Evolutionary conservation across 1,140 invertebrate species (phyloP).

Genomic region (Calycopis cecrops): DNA sequence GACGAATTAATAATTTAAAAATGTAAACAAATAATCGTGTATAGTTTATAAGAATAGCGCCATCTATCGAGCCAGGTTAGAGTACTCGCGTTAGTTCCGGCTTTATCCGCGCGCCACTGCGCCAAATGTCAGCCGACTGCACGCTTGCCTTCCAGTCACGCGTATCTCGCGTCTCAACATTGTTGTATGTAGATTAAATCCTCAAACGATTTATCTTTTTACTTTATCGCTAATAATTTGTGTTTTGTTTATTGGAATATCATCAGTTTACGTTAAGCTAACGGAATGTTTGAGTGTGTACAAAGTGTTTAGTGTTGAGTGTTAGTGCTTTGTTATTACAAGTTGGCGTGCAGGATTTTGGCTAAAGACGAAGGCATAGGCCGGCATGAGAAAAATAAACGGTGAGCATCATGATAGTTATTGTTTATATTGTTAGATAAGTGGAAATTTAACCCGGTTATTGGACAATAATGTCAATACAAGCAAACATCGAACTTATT

Average conservation of each 20-base stretch:
- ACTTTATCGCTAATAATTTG: slow-evolving; percentile 43
- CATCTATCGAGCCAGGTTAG: slow-evolving; percentile 41
- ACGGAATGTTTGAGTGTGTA: slow-evolving; percentile 9
- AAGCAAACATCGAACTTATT: slow-evolving; percentile 19
- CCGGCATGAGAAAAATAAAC: slow-evolving; percentile 71
- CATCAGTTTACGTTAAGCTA: slow-evolving; percentile 1
- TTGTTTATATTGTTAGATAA: background rate
- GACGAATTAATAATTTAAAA: background rate
- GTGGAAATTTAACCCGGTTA: background rate
- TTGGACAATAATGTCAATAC: too few relatives aligned
- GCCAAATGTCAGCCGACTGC: slow-evolving; percentile 64
- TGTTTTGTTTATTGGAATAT: slow-evolving; percentile 19
- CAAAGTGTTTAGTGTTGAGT: slow-evolving; percentile 45
- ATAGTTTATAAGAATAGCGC: slow-evolving; percentile 28
- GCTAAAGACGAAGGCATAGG: slow-evolving; percentile 58
- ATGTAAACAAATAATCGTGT: slow-evolving; percentile 32
- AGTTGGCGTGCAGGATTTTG: slow-evolving; percentile 60
- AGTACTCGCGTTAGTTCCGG: slow-evolving; percentile 31
- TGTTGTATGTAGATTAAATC: slow-evolving; percentile 53
- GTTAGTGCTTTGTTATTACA: slow-evolving; percentile 65
- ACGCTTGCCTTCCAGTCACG: slow-evolving; percentile 61
- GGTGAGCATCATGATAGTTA: slow-evolving; percentile 39
- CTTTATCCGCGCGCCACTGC: slow-evolving; percentile 31
- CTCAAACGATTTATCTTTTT: slow-evolving; percentile 53
- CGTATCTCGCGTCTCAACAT: slow-evolving; percentile 67